Conservation (phyloP, 2,888 invertebrate genomes). For the Lissocephala sabroskyi region DNA sequence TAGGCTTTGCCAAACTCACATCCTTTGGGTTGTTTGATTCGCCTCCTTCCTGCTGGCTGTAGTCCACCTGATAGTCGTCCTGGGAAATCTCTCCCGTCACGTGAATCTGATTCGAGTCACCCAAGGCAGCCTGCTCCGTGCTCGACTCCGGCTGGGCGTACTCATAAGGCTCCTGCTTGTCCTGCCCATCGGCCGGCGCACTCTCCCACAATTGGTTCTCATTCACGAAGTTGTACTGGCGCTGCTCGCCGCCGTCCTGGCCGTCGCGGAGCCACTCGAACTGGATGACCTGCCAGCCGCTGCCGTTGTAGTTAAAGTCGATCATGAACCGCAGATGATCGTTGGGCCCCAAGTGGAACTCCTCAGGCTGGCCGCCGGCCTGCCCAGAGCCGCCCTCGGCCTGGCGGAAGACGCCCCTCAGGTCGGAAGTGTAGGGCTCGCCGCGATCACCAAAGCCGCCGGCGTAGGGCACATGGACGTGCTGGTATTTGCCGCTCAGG, state of each 20-base stretch:
- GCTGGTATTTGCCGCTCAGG: slow-evolving; percentile 75
- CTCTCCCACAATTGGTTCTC: slow-evolving; percentile 73
- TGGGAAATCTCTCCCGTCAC: slow-evolving; percentile 22
- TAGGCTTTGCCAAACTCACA: too few relatives aligned
- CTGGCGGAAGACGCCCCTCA: slow-evolving; percentile 34
- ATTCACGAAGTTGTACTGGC: slow-evolving; percentile 72
- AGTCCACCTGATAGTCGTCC: slow-evolving; percentile 17
- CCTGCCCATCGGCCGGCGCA: slow-evolving; percentile 14
- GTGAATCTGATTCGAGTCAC: slow-evolving; percentile 18
- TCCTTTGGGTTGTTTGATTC: slow-evolving; percentile 17
- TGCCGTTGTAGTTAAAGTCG: slow-evolving; percentile 62
- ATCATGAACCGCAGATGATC: slow-evolving; percentile 67
- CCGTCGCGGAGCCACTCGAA: slow-evolving; percentile 68
- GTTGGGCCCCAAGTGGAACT: slow-evolving; percentile 44
- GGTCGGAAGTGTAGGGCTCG: slow-evolving; percentile 66
- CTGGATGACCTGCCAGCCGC: slow-evolving; percentile 69
- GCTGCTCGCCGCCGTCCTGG: slow-evolving; percentile 48
- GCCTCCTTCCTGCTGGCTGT: background rate
- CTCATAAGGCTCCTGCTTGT: slow-evolving; percentile 58
- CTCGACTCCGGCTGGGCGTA: background rate
- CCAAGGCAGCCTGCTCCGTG: background rate
- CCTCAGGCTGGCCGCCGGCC: slow-evolving; percentile 7
- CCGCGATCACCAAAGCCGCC: slow-evolving; percentile 74
- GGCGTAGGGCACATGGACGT: slow-evolving; percentile 73
- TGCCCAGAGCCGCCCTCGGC: slow-evolving; percentile 24